Percentiles rank a stretch among this genome's conserved stretches.
Conservation (phyloP, 2,888 invertebrate genomes). For the Tetramorium bicarinatum region DNA sequence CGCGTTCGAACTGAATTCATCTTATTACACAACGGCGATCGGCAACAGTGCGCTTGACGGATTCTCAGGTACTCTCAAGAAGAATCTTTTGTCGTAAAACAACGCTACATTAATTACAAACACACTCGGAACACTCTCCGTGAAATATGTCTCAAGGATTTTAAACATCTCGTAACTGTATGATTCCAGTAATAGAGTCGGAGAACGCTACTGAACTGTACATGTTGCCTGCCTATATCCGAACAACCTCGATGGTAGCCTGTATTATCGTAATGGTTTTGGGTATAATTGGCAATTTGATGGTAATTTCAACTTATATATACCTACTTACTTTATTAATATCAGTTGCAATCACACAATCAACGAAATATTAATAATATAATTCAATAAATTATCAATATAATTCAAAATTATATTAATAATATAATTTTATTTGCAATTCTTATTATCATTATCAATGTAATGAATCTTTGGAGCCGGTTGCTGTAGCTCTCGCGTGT, state of each 20-base stretch:
- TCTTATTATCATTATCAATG: background rate
- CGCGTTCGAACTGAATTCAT: constrained; percentile 79
- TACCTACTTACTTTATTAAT: background rate
- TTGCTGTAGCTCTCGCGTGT: background rate
- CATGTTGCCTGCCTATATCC: constrained; percentile 93
- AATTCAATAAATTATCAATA: too few relatives aligned
- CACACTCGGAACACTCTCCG: too few relatives aligned
- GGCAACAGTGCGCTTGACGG: constrained; percentile 79
- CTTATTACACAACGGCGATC: constrained; percentile 81
- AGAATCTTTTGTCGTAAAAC: background rate
- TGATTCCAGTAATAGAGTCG: constrained; percentile 79
- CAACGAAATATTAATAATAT: background rate
- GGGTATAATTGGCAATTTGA: constrained; percentile 96
- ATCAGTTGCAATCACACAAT: background rate
- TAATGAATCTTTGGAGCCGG: background rate
- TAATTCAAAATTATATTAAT: too few relatives aligned
- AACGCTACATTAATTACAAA: background rate
- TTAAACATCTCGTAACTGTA: constrained; percentile 17
- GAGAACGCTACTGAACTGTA: constrained; percentile 83
- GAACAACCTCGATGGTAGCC: constrained; percentile 95
- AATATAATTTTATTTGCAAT: constrained; percentile 14
- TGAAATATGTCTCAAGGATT: background rate
- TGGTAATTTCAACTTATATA: constrained; percentile 87
- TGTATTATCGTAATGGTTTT: constrained; percentile 96
- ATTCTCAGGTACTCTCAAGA: constrained; percentile 78